Evolutionary conservation across 2,797 vertebrate genomes (phyloP), one percentile per base, ranked within the genome.

Genomic region (Phrynocephalus vlangalii): DNA sequence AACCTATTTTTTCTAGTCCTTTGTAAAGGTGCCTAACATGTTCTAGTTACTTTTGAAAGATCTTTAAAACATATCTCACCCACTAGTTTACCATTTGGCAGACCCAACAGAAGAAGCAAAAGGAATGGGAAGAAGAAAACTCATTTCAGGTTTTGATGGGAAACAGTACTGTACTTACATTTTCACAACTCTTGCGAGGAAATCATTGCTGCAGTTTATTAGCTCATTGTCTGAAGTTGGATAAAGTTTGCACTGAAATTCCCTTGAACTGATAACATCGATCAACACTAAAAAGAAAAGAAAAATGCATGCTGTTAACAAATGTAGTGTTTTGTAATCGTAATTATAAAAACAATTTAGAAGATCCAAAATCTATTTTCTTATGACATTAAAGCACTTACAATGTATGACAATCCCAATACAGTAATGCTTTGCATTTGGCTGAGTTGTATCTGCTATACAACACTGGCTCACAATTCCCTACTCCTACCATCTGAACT

Each of bases 201-300:
- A 95, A 66, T 97, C 95, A 52, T 97, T 89, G 48, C 83, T 94
- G 50, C 81, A 94, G 71, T 90, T 95, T 87, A 96, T 15, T 67
- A 92, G 76, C 22, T 93, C 88, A 89, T 97, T 95, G n/a, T 50
- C 56, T 66, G 91, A 50, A 87, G 93, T 93, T 83, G 93, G 96
- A 86, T 96, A 95, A 84, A 98, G 93, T 38, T 63, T 95, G 94
- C 98, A 97, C 24, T 71, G 91, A 67, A 97, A 86, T 91, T 96
- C 95, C 91, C 86, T 96, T 87, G 92, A 93, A 56, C 93, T 95
- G 18, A 78, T 28, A 22, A 98, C 79, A 5, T 96, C 94, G 88
- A 98, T 96, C 86, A 95, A 33, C 96, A 98, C 98, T 98, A 93
- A 70, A 88, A 52, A 92, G 67, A 98, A 93, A 56, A 88, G 48